Conservation (phyloP, 2,888 invertebrate genomes). For the Lycia hirtaria region DNA sequence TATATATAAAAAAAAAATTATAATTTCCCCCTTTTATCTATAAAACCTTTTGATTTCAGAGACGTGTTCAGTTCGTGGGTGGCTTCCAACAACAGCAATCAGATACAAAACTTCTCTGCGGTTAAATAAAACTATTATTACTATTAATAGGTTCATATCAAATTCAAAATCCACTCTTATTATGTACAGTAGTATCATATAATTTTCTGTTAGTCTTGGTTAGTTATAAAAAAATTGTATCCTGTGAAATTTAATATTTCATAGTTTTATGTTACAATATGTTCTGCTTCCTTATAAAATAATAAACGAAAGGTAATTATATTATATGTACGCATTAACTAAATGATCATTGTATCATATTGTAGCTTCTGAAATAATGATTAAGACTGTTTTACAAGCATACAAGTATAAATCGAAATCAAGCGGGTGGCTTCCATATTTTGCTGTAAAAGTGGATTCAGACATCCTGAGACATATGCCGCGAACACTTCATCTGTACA, state of each 20-base stretch:
- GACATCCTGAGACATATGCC: too few species aligned
- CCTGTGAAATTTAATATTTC: background rate
- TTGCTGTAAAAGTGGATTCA: background rate
- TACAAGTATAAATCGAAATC: background rate
- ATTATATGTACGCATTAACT: background rate
- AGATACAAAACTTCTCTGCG: slow-evolving; percentile 91
- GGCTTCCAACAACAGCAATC: slow-evolving; percentile 93
- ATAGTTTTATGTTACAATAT: background rate
- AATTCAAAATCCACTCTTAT: slow-evolving; percentile 51
- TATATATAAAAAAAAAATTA: too few species aligned
- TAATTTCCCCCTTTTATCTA: too few species aligned
- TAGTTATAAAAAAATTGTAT: slow-evolving; percentile 18
- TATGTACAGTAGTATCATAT: slow-evolving; percentile 33
- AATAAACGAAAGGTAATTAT: background rate
- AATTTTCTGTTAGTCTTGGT: slow-evolving; percentile 25
- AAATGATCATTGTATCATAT: slow-evolving; percentile 1
- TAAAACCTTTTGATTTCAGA: slow-evolving; percentile 83
- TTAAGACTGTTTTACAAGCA: slow-evolving; percentile 19
- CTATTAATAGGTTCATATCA: slow-evolving; percentile 61
- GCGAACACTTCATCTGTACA: too few species aligned
- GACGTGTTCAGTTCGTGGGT: slow-evolving; percentile 97
- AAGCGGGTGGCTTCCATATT: slow-evolving; percentile 8
- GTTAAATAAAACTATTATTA: slow-evolving; percentile 87
- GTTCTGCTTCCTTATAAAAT: background rate
- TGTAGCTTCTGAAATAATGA: slow-evolving; percentile 15